phyloP scores from a whole-genome alignment of 2,888 invertebrate genomes.

The Trissonchulus sp. region DNA sequence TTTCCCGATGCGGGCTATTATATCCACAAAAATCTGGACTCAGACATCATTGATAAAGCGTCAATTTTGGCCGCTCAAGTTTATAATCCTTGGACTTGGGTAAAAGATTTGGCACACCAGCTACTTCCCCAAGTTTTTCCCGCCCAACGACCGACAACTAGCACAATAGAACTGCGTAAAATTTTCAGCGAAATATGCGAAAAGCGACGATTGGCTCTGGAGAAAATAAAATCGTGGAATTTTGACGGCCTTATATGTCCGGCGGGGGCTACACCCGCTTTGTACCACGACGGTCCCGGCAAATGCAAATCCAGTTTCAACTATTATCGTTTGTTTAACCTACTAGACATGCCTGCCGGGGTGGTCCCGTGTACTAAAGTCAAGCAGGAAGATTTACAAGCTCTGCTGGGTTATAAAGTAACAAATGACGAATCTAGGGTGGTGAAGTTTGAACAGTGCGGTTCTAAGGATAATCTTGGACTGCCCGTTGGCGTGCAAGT shows the following conservation, averaged over 20 bases:
- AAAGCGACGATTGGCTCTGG: neutral
- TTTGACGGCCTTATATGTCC: neutral
- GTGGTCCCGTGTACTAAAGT: conserved; percentile 12
- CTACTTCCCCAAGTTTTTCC: neutral
- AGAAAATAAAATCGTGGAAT: neutral
- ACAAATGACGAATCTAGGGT: neutral
- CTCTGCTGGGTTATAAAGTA: neutral
- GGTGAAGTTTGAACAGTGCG: neutral
- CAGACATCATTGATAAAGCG: neutral
- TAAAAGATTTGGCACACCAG: neutral
- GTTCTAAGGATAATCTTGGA: neutral
- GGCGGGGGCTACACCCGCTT: neutral
- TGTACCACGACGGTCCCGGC: neutral
- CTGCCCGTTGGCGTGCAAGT: conserved; percentile 27
- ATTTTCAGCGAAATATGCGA: neutral
- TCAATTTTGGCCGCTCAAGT: neutral
- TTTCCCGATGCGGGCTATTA: conserved; percentile 12
- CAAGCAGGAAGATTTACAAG: neutral
- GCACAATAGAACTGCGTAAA: neutral
- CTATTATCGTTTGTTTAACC: conserved; percentile 45
- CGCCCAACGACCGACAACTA: neutral
- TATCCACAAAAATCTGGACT: neutral
- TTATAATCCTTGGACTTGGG: neutral
- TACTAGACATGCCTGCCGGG: conserved; percentile 19
- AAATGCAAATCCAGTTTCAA: conserved; percentile 25